Base-by-base conservation (phyloP, 2,113 vertebrate species). In the Syrrhaptes paradoxus region DNA sequence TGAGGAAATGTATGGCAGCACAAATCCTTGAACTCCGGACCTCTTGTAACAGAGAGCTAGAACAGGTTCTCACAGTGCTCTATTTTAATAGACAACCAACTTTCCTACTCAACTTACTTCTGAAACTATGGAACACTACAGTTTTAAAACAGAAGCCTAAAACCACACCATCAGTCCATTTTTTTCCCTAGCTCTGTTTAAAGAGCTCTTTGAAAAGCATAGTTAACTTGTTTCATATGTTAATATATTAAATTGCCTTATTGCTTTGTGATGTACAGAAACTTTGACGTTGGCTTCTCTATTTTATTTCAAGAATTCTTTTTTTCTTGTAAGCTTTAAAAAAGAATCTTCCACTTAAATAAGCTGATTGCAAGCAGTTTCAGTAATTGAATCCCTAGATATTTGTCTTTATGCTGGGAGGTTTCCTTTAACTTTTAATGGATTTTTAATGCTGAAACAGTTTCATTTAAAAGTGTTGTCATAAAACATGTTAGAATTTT, bases 311-410 rank as follows among this genome's bases (percentile, higher is more conserved):
- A 93, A 88, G 43, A 78, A 81, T 48, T 84, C 68, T 82, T 92
- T 86, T 82, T 82, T 92, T 80, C 85, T 90, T 82, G 7, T 76
- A 81, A 88, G 43, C 36, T 88, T 89, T 65, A 63, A 84, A 78
- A 91, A 79, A 90, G 54, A 51, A 62, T 58, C 79, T 95, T 80
- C 54, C 86, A 84, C 83, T 96, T 87, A 93, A 87, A 74, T 67
- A 88, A 88, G 87, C 55, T 77, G 41, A 94, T 94, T 94, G 87
- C 80, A 93, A 93, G 91, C 57, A 92, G 79, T 92, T 95, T 92
- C 79, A 84, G 87, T 96, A 96, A 97, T 95, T 97, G 90, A 96
- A 90, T 97, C 91, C 91, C 96, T 87, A 91, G 96, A 94, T 92
- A 96, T 89, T 85, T 92, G 62, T 90, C 93, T 96, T 93, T 95